Conservation (phyloP, 2,113 vertebrate genomes). For the Sylvilagus bachmani region DNA sequence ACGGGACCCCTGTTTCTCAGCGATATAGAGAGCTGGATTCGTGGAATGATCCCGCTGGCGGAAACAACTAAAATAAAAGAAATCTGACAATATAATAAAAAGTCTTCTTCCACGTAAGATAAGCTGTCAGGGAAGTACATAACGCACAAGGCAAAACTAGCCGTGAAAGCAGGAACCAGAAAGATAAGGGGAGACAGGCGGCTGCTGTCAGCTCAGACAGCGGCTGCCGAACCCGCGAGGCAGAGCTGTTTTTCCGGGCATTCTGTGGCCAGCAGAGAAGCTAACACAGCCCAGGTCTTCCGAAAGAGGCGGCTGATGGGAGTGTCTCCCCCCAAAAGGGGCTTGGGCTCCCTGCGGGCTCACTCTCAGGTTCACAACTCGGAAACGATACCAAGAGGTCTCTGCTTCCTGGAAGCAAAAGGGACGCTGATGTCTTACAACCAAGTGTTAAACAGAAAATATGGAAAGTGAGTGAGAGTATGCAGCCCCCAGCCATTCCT, state of each 20-base stretch:
- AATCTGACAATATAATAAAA: not conserved
- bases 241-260: not conserved
- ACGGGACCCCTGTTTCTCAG: not conserved
- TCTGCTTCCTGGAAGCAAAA: not conserved
- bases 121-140: not conserved
- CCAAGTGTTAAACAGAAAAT: not conserved
- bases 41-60: not conserved
- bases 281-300: not conserved
- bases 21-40: not conserved
- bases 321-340: not conserved
- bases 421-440: not conserved
- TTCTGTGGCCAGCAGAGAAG: not conserved
- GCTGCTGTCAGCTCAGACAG: not conserved
- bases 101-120: not conserved
- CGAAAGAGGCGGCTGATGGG: not conserved
- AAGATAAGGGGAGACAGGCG: not conserved
- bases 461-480: conserved; percentile 18
- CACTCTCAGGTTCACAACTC: not conserved
- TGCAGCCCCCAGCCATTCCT: not conserved
- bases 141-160: not conserved
- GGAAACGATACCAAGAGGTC: not conserved
- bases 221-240: not conserved
- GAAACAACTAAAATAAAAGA: conserved; percentile 13
- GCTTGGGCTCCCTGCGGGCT: not conserved
- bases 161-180: not conserved